These are phyloP conservation scores for Dendronephthya gigantea DNA, from an alignment of 64 coral and sea anemone species.

Conservation along the genomic window DNA sequence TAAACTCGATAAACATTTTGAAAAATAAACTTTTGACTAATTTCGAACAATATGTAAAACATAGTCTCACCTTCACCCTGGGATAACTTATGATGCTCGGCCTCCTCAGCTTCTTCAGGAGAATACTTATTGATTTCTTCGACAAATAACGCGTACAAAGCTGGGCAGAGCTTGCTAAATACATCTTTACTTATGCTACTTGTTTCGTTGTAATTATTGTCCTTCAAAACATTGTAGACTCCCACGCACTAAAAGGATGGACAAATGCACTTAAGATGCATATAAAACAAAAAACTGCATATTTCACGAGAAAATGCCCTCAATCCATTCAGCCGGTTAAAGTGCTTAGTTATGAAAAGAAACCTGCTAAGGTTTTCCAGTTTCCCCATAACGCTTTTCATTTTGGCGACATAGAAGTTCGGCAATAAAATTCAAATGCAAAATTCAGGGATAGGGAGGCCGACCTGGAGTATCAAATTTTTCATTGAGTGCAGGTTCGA, in stretches of 20 bases:
- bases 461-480: no score
- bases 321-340: no score
- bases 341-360: background rate
- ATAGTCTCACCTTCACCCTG: background rate
- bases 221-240: conserved; percentile 19
- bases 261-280: background rate
- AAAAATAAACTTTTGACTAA: no score
- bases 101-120: background rate
- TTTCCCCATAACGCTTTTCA: no score
- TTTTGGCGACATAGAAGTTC: no score
- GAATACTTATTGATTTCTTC: background rate
- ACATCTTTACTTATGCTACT: conserved; percentile 3
- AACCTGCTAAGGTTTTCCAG: background rate
- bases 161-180: conserved; percentile 46
- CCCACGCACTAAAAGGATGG: conserved; percentile 31
- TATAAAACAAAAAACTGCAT: background rate
- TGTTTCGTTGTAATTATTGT: conserved; percentile 23
- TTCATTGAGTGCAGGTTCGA: no score
- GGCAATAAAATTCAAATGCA: no score
- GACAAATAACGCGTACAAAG: conserved; percentile 27
- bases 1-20: no score
- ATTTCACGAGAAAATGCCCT: background rate
- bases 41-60: background rate
- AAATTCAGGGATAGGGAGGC: no score
- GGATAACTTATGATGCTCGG: background rate